Base-by-base conservation (phyloP, 2,113 vertebrate species). In the Jacana jacana region DNA sequence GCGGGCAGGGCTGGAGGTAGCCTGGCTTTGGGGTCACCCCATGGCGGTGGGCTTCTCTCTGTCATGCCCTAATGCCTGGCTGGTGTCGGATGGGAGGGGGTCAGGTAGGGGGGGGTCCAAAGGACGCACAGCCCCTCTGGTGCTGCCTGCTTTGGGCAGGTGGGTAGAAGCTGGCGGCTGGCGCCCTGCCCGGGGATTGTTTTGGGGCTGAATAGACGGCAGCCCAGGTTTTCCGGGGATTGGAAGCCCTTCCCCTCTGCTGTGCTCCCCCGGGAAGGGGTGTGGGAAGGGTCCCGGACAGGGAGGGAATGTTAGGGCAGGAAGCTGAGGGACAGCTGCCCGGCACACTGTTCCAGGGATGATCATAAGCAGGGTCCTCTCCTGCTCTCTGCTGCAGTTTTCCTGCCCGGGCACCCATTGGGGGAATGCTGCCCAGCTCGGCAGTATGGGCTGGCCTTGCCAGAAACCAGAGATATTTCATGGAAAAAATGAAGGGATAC, bases 101-200 rank as follows among this genome's bases (percentile, higher is more conserved):
- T n/a, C n/a, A n/a, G n/a, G 3, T 18, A 8, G 15, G 27, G 61
- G 20, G 58, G 61, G 23, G 16, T 46, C 68, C 3, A 3, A 33
- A 68, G 58, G 52, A 61, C 1, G 20, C 2, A 7, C 30, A 83
- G 44, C 72, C 66, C 49, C 23, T 48, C 27, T 12, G 40, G 37
- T 5, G 3, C 66, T 44, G 58, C 85, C 75, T 52, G 37, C 14
- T 30, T 46, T 77, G 81, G 65, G 88, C 73, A 54, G 84, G 42
- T 81, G 61, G 46, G 65, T 89, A 85, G 94, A 73, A 94, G 55
- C 70, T 6, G 22, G 57, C 3, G 3, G n/a, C 58, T 96, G 95
- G 92, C 94, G 4, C 33, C 44, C 35, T 52, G 93, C 95, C 97
- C 33, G 3, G 40, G 88, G 94, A 97, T 97, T 97, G 97, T 97